Conservation (phyloP, 2,888 invertebrate species). For the Agonopterix heracliana region DNA sequence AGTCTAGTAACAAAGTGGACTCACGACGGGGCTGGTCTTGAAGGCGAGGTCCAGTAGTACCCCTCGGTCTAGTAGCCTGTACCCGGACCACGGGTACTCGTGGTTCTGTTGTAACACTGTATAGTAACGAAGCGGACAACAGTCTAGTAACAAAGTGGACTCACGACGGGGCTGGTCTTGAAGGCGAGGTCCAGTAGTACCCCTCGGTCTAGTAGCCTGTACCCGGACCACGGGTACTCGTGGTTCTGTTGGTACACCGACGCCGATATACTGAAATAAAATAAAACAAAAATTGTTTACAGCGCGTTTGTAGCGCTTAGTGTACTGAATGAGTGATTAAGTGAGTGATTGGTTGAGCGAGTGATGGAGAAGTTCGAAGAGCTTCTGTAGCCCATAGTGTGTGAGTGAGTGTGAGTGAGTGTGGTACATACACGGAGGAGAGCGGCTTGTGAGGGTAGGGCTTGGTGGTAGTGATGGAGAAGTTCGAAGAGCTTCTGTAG, state of each 20-base stretch:
- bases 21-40: slow-evolving; percentile 67
- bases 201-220: slow-evolving; percentile 86
- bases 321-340: no score
- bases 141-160: no score
- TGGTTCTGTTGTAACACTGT: slow-evolving; percentile 67
- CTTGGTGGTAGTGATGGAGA: no score
- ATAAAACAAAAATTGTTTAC: no score
- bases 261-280: slow-evolving; percentile 49
- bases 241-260: slow-evolving; percentile 83
- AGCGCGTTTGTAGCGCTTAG: no score
- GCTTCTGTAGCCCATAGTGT: no score
- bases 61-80: slow-evolving; percentile 86
- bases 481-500: slow-evolving; percentile 86
- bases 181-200: slow-evolving; percentile 85
- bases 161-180: slow-evolving; percentile 75
- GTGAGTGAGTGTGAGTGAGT: no score
- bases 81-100: slow-evolving; percentile 89
- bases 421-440: slow-evolving; percentile 78
- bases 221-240: slow-evolving; percentile 89
- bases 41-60: slow-evolving; percentile 85
- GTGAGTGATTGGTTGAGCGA: no score
- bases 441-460: slow-evolving; percentile 85
- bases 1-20: no score
- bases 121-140: no score
- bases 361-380: no score